Conservation (phyloP, 2,113 vertebrate species). For the Lota lota region DNA sequence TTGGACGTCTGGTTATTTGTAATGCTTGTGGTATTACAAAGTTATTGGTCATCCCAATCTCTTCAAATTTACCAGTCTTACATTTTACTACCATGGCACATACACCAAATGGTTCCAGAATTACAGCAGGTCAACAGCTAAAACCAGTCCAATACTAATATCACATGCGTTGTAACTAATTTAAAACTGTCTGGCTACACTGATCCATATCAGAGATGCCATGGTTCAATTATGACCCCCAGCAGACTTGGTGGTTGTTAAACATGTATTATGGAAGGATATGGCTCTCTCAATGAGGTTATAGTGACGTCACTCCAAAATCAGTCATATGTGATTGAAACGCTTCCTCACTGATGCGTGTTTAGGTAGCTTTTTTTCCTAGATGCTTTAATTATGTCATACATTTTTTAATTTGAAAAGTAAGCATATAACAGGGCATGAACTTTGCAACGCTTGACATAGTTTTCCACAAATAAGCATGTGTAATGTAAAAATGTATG, state of each 20-base stretch:
- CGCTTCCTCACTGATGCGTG: conserved; percentile 21
- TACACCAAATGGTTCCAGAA: too few species aligned
- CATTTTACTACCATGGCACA: too few species aligned
- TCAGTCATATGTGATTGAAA: conserved; percentile 43
- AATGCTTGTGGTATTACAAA: too few species aligned
- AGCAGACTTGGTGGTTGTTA: conserved; percentile 26
- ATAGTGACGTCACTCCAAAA: conserved; percentile 36
- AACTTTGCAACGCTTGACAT: conserved; percentile 59
- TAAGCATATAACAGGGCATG: conserved; percentile 56
- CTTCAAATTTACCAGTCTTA: too few species aligned
- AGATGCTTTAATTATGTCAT: conserved; percentile 38
- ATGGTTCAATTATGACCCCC: conserved; percentile 15
- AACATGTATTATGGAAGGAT: conserved; percentile 5
- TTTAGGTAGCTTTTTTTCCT: conserved; percentile 12
- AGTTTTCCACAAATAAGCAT: conserved; percentile 65
- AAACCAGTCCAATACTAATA: too few species aligned
- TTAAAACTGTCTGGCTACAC: too few species aligned
- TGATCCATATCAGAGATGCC: background rate
- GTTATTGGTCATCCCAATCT: too few species aligned
- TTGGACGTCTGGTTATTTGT: too few species aligned
- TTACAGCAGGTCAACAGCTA: too few species aligned
- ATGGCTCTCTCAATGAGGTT: conserved; percentile 30
- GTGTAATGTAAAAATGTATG: conserved; percentile 68
- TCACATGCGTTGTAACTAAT: too few species aligned
- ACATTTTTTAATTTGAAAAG: conserved; percentile 48